Base-by-base conservation (phyloP, 2,113 vertebrate genomes). In the Apistogramma diplotaenia region DNA sequence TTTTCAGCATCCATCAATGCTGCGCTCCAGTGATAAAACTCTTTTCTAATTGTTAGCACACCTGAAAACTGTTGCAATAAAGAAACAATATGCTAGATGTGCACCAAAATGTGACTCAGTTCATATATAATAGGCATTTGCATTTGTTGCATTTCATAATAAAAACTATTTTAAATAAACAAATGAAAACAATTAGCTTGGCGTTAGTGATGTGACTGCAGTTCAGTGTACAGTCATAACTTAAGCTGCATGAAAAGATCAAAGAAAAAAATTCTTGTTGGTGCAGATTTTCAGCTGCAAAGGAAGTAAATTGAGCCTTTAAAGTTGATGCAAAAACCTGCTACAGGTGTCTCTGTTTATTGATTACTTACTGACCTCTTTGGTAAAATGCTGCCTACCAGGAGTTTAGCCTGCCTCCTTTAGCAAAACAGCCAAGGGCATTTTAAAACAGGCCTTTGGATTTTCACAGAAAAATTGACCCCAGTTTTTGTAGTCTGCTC, bases 341-440 rank as follows among this genome's bases (percentile, higher is more conserved):
- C 16, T 23, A 35, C 37, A 62, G 60, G 21, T 40, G n/a, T 62
- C 0, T 62, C 2, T 15, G 21, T 37, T 23, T 40, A n/a, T 25
- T 2, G 12, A 62, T 62, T 23, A 40, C 35, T 65, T 65, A 40
- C 1, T 23, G 12, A 23, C 15, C 21, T 25, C 21, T 27, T 65
- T 65, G 35, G 8, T 37, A 37, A 8, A 37, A 8, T 43, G 37
- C 21, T 65, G 9, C 21, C 37, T 43, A 46, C 21, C 15, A 65
- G 37, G 21, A 65, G 6, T 35, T 65, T 65, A 0, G 16, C 37
- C 37, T 65, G 61, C 21, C 11, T 11, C 37, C 0, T 2, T 27
- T 18, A 8, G 18, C 21, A 65, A 43, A 16, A 25, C 23, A 43
- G 21, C 61, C 43, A 23, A 65, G 61, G 43, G 37, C 15, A 27